These are phyloP conservation scores for Dryoscopus gambensis DNA, from an alignment of 2,113 vertebrate genomes.

Conservation along the genomic window DNA sequence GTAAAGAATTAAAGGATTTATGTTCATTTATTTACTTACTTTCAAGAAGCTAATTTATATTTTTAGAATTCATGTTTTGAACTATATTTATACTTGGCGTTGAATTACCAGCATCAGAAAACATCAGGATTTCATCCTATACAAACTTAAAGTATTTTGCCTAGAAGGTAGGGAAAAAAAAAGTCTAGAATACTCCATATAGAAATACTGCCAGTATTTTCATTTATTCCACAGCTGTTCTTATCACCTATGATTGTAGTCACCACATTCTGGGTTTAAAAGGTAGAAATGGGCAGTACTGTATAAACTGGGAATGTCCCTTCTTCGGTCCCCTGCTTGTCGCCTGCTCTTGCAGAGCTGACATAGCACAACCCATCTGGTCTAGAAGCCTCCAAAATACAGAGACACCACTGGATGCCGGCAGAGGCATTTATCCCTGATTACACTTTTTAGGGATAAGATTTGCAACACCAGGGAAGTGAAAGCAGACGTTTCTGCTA, in stretches of 20 bases:
- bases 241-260: neutral
- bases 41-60: neutral
- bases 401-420: neutral
- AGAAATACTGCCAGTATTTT: neutral
- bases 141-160: neutral
- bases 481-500: neutral
- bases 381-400: neutral
- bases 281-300: neutral
- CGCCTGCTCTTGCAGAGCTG: neutral
- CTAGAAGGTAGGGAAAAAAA: neutral
- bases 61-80: neutral
- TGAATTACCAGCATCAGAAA: neutral
- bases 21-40: neutral
- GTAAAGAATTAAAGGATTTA: neutral
- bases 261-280: neutral
- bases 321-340: neutral
- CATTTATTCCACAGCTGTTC: neutral
- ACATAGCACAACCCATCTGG: neutral
- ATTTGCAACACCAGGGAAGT: neutral
- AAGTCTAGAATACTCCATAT: neutral
- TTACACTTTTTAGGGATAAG: neutral
- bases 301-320: neutral
- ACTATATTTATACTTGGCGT: neutral
- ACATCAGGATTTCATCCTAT: neutral
- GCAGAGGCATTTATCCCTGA: neutral